phyloP scores from a whole-genome alignment of 2,888 invertebrate genomes.

The Stictocephala bisonia region DNA sequence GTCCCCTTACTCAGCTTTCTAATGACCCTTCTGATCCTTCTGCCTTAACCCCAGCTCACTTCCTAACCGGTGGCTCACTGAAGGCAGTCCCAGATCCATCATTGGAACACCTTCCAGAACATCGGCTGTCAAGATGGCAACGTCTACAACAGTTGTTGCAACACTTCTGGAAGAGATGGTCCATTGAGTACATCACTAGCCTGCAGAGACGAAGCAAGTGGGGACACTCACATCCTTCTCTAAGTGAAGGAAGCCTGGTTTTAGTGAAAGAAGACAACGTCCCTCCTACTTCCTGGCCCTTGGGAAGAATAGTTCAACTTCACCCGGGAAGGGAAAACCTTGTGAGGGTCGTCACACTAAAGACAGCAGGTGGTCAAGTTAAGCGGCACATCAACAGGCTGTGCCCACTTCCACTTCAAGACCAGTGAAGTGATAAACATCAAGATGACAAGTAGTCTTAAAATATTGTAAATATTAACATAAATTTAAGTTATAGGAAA shows the following conservation, averaged over 20 bases:
- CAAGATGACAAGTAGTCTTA: no score
- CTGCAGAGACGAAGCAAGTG: slow-evolving; percentile 59
- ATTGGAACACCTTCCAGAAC: slow-evolving; percentile 55
- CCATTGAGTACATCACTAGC: slow-evolving; percentile 57
- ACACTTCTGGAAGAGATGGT: slow-evolving; percentile 58
- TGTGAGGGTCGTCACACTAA: slow-evolving; percentile 57
- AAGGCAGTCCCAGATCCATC: slow-evolving; percentile 49
- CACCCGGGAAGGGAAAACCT: slow-evolving; percentile 57
- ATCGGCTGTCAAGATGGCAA: slow-evolving; percentile 59
- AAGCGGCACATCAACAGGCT: no score
- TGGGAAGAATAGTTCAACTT: slow-evolving; percentile 54
- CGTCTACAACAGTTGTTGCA: slow-evolving; percentile 56
- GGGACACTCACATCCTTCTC: slow-evolving; percentile 44
- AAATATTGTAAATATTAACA: no score
- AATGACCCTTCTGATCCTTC: slow-evolving; percentile 52
- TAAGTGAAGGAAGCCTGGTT: slow-evolving; percentile 55
- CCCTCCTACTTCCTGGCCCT: slow-evolving; percentile 57
- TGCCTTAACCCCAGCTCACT: slow-evolving; percentile 59
- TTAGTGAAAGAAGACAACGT: slow-evolving; percentile 57
- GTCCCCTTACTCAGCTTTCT: slow-evolving; percentile 52
- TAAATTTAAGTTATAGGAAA: no score
- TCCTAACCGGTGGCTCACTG: slow-evolving; percentile 56
- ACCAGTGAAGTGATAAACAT: no score
- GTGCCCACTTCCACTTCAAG: no score
- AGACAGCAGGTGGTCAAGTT: slow-evolving; percentile 48